Conservation (phyloP, 2,797 vertebrate species). For the Eleutherodactylus coqui region DNA sequence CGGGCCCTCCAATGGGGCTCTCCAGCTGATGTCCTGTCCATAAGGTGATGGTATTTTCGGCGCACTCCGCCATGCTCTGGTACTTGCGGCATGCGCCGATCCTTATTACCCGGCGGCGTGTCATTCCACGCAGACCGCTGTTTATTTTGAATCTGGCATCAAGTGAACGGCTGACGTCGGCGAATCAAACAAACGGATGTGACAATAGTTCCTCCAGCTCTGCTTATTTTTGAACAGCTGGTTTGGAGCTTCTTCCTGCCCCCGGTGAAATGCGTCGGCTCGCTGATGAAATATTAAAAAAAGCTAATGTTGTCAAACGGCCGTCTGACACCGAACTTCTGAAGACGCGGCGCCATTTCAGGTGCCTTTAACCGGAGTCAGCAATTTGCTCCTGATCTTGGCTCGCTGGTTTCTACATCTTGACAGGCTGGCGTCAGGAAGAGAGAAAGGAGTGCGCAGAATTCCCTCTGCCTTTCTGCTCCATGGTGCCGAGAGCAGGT, state of each 20-base stretch:
- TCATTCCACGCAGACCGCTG: neutral
- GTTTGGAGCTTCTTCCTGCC: slow-evolving; percentile 46
- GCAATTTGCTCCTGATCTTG: slow-evolving; percentile 60
- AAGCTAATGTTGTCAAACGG: slow-evolving; percentile 48
- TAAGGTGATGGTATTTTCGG: neutral
- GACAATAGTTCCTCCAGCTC: slow-evolving; percentile 34
- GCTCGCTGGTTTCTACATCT: slow-evolving; percentile 45
- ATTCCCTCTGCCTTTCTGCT: slow-evolving; percentile 54
- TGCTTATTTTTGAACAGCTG: slow-evolving; percentile 58
- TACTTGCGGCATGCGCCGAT: neutral
- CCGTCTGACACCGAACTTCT: slow-evolving; percentile 60
- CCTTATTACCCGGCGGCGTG: neutral
- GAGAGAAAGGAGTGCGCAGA: slow-evolving; percentile 49
- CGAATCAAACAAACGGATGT: slow-evolving; percentile 49
- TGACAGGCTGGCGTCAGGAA: slow-evolving; percentile 57
- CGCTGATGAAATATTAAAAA: slow-evolving; percentile 58
- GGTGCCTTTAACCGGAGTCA: slow-evolving; percentile 58
- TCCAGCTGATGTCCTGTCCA: neutral
- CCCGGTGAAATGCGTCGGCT: slow-evolving; percentile 51
- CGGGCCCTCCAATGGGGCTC: no score
- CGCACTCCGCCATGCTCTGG: neutral
- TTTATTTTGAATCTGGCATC: slow-evolving; percentile 27
- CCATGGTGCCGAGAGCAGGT: slow-evolving; percentile 54
- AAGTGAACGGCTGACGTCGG: slow-evolving; percentile 39
- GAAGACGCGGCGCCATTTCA: slow-evolving; percentile 52